Evolutionary conservation across 2,888 invertebrate genomes (phyloP), one percentile per base, ranked within the genome.

Genomic region (Megastigmus dorsalis): DNA sequence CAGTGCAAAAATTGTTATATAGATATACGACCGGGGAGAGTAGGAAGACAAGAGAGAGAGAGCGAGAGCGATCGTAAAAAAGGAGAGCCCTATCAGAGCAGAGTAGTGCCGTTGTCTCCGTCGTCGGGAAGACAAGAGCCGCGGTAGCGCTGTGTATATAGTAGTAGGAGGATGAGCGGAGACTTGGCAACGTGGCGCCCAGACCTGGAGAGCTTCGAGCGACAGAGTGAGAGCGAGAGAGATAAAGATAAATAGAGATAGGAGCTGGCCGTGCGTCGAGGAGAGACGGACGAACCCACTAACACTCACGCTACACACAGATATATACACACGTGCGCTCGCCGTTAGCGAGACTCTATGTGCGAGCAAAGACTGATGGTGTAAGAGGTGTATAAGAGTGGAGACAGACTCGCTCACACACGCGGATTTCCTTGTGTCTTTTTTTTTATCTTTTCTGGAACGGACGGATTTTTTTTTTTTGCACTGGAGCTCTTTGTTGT

Each of bases 171-270:
- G 54, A 45, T 45, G 36, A 33, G 45, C 18, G 1, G 54, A 65
- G 38, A 65, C 55, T 73, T 77, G 79, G 77, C 81, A 80, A 80
- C 81, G 80, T 78, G 79, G 79, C 81, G 79, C 74, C 43, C 77
- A 71, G 76, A 78, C 13, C 18, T 7, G 13, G 45, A 20, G 45
- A 41, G 54, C 23, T n/a, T n/a, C n/a, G 41, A 28, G 45, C 48
- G 23, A 71, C 52, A 33, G 67, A 52, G 26, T n/a, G 30, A 43
- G 23, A 33, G 55, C 20, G 3, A 0, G 45, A 50, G 33, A 50
- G 48, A 48, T 36, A 13, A 10, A 13, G 60, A 50, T n/a, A 59
- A 59, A 59, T 41, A 54, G 48, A 63, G 50, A 48, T 26, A n/a
- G 33, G 38, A 23, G 52, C 23, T 10, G 13, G 26, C 18, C 18